These are phyloP conservation scores for Pteropus alecto DNA, from an alignment of 2,113 vertebrate species.

Conservation along the genomic window DNA sequence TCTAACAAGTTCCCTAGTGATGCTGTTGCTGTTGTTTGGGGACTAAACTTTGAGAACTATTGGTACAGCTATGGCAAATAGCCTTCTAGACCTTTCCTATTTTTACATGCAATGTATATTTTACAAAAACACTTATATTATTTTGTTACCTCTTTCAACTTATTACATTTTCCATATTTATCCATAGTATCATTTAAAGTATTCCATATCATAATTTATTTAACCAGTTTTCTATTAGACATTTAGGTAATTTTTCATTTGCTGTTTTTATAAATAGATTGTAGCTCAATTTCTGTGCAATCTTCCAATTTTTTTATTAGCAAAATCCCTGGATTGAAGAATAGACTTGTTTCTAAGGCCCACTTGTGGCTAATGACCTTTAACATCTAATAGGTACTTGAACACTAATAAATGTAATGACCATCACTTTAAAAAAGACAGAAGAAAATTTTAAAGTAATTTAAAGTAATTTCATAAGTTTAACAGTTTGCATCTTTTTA, in stretches of 20 bases:
- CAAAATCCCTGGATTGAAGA: conserved; percentile 16
- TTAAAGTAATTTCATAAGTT: not conserved
- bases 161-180: not conserved
- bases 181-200: not conserved
- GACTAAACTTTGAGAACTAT: not conserved
- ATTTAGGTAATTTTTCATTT: not conserved
- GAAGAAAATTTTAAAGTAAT: not conserved
- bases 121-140: not conserved
- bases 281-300: not conserved
- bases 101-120: not conserved
- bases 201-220: conserved; percentile 15
- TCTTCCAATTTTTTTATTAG: conserved; percentile 44
- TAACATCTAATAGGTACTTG: not conserved
- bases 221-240: not conserved
- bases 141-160: conserved; percentile 5
- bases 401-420: conserved; percentile 4
- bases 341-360: not conserved
- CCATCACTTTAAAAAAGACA: not conserved
- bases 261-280: not conserved
- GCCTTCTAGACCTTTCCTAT: not conserved
- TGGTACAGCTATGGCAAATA: not conserved
- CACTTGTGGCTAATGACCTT: not conserved
- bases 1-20: not conserved
- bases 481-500: not conserved
- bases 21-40: not conserved